Evolutionary conservation across 2,113 vertebrate genomes (phyloP).

Genomic region (Camelus dromedarius): DNA sequence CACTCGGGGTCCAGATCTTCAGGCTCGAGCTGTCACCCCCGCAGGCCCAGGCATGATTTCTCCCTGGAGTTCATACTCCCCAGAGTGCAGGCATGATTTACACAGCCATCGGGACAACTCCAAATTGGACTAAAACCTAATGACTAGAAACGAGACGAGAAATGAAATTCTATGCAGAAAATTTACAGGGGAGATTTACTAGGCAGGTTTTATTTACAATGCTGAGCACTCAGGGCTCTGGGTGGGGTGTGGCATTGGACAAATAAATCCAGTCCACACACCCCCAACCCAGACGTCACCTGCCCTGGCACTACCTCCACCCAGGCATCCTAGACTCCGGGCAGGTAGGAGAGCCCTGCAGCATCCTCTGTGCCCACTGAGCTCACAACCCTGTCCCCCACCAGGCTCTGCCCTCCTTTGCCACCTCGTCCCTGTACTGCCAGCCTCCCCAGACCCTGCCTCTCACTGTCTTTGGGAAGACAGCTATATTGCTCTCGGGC

Average conservation of each 20-base stretch:
- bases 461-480: neutral
- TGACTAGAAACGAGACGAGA: constrained; percentile 68
- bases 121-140: constrained; percentile 76
- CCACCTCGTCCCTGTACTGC: neutral
- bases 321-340: neutral
- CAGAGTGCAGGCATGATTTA: constrained; percentile 54
- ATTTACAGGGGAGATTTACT: constrained; percentile 75
- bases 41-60: neutral
- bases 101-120: constrained; percentile 58
- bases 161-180: constrained; percentile 74
- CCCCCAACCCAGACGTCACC: neutral
- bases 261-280: constrained; percentile 58
- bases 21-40: neutral
- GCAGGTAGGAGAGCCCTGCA: neutral
- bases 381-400: accelerated
- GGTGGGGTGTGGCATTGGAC: constrained; percentile 45
- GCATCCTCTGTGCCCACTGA: neutral
- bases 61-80: constrained; percentile 35
- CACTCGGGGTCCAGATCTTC: neutral
- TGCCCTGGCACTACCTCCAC: neutral
- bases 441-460: neutral
- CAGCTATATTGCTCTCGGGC: neutral
- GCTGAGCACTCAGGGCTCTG: constrained; percentile 54
- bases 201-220: constrained; percentile 69
- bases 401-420: neutral